Percentiles rank a stretch among this genome's conserved stretches.
Conservation (phyloP, 2,113 vertebrate genomes). For the Pimephales promelas region DNA sequence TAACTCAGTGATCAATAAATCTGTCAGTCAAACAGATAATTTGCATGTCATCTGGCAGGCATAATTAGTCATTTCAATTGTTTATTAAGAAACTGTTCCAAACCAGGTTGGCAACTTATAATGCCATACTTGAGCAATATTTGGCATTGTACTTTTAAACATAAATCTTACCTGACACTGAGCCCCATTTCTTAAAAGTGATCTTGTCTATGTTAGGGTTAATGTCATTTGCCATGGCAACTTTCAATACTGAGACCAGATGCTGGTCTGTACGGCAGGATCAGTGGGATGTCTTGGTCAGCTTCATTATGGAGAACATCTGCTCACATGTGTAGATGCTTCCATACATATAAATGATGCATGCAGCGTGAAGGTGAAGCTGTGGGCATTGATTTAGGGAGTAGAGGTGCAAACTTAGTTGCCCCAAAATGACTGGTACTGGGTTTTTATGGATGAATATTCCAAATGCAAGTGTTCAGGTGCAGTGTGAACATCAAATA, state of each 20-base stretch:
- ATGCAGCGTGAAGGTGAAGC: background rate
- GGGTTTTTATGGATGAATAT: background rate
- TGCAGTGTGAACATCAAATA: background rate
- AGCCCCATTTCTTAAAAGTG: background rate
- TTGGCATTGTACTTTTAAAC: background rate
- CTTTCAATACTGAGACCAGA: background rate
- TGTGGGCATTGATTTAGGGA: background rate
- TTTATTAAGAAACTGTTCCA: too few species aligned
- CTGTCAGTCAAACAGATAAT: too few species aligned
- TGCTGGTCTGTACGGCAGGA: background rate
- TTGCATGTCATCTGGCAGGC: too few species aligned
- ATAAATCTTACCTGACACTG: background rate
- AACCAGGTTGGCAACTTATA: too few species aligned
- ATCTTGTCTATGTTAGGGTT: background rate
- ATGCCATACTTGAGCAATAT: background rate
- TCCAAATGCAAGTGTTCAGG: background rate
- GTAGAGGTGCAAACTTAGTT: background rate
- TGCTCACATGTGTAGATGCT: background rate
- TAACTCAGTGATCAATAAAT: too few species aligned
- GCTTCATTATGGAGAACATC: constrained; percentile 10
- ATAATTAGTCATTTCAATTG: too few species aligned
- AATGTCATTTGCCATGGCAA: background rate
- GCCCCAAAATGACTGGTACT: background rate
- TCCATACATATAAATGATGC: background rate
- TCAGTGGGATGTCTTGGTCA: constrained; percentile 5